A percentile compares a stretch with the other conserved stretches of the same genome.
phyloP scores from a whole-genome alignment of 2,797 vertebrate species.

The Arrhamphus sclerolepis region DNA sequence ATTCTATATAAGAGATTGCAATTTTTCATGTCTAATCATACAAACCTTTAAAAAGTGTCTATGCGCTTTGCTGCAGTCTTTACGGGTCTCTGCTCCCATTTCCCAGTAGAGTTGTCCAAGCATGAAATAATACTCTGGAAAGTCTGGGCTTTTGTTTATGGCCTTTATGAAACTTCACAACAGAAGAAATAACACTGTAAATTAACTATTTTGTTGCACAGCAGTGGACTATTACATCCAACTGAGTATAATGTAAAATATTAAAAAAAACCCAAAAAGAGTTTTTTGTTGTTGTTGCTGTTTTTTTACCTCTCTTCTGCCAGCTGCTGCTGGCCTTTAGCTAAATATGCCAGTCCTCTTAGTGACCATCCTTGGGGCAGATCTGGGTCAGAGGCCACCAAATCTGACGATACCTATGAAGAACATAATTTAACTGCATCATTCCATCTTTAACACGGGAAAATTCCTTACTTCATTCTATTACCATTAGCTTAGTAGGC shows the following conservation, averaged over 20 bases:
- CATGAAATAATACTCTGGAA: slow-evolving; percentile 86
- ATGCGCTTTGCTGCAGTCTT: slow-evolving; percentile 89
- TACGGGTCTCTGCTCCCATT: slow-evolving; percentile 90
- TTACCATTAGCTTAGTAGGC: too few relatives aligned
- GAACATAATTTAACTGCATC: slow-evolving; percentile 2
- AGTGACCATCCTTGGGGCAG: slow-evolving; percentile 82
- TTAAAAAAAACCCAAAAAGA: not conserved
- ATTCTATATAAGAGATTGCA: not conserved
- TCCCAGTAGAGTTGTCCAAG: slow-evolving; percentile 92
- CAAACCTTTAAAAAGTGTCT: slow-evolving; percentile 92
- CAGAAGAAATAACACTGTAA: slow-evolving; percentile 7
- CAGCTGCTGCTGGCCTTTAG: slow-evolving; percentile 80
- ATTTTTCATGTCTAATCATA: not conserved
- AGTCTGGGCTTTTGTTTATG: slow-evolving; percentile 78
- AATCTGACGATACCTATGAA: slow-evolving; percentile 84
- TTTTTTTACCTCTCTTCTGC: slow-evolving; percentile 88
- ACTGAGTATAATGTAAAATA: not conserved
- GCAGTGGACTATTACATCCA: not conserved
- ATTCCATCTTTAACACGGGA: not conserved
- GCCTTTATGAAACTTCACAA: slow-evolving; percentile 86
- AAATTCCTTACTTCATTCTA: not conserved
- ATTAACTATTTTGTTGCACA: not conserved
- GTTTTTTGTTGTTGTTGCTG: slow-evolving; percentile 35
- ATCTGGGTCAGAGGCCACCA: slow-evolving; percentile 81
- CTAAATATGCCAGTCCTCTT: slow-evolving; percentile 80